Conservation (phyloP, 2,113 vertebrate species). For the Apodemus sylvaticus region DNA sequence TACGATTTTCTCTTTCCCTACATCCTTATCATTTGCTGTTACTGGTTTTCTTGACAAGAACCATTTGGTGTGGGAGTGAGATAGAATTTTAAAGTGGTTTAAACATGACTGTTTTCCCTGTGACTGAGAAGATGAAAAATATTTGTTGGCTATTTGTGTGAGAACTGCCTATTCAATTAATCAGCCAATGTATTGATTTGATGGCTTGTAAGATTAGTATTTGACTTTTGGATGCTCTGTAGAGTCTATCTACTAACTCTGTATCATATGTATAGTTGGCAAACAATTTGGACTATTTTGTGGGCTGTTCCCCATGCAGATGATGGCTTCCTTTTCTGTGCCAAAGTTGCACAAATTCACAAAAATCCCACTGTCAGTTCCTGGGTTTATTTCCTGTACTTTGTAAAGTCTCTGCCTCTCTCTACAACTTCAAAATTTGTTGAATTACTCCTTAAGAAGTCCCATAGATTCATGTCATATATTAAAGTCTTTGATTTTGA, state of each 20-base stretch:
- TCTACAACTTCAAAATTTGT: not conserved
- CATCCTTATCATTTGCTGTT: not conserved
- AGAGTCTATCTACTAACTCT: not conserved
- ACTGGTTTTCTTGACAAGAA: not conserved
- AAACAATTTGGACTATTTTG: not conserved
- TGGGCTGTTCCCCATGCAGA: not conserved
- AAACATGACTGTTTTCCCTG: not conserved
- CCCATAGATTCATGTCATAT: not conserved
- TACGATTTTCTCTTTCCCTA: not conserved
- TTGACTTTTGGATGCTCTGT: not conserved
- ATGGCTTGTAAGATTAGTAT: not conserved
- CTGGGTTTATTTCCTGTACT: not conserved
- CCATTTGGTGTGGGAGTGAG: not conserved
- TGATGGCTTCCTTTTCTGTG: not conserved
- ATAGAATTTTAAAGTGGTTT: not conserved
- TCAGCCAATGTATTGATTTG: not conserved
- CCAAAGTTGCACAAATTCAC: not conserved
- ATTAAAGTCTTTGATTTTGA: not conserved
- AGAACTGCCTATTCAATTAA: not conserved
- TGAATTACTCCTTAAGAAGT: not conserved
- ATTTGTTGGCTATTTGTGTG: not conserved
- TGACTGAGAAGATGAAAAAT: not conserved
- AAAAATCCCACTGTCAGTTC: no score
- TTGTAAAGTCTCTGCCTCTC: not conserved
- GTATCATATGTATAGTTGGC: not conserved